Evolutionary conservation across 2,888 invertebrate species (phyloP), one percentile per base, ranked within the genome.

Genomic region (Phymatocera aterrima): DNA sequence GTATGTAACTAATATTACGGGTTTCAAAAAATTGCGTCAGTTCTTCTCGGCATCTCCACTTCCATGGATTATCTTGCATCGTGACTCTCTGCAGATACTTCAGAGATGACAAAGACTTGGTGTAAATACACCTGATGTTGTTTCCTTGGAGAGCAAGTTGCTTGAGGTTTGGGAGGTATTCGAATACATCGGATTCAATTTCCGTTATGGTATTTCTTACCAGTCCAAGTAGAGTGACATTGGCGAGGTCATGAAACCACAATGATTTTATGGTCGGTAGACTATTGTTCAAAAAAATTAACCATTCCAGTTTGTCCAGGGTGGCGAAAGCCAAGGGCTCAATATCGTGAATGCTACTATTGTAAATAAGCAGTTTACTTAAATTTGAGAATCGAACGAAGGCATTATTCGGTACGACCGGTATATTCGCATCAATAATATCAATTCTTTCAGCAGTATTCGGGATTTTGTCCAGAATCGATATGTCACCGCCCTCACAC

Each of bases 11-110:
- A 12, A 70, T 54, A 21, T 70, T 34, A 57, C 70, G 57, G 51
- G 82, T 81, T 34, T 87, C 83, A 2, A 88, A 79, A 77, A 85
- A 88, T 40, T 88, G 85, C 18, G 83, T 83, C 60, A 88, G 78
- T 28, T 87, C 87, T 37, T 84, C 82, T 70, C 85, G 83, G 64
- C 88, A 88, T 61, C 87, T 80, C 88, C 88, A 88, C 54, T 87
- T 87, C n/a, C 88, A 61, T 1, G 85, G 87, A 78, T 88, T 88
- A 0, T 84, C 83, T 0, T 84, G 82, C 21, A 86, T 87, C 40
- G 87, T 85, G 2, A 88, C 75, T 0, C 83, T 79, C 0, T 46
- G 78, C 1, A 88, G 61, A n/a, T 83, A 77, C 4, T 84, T 84
- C 78, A 88, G 78, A 1, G 84, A 82, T 34, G 83, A 81, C 34